These are phyloP conservation scores for Dromaius novaehollandiae DNA, from an alignment of 2,113 vertebrate species.

Conservation along the genomic window DNA sequence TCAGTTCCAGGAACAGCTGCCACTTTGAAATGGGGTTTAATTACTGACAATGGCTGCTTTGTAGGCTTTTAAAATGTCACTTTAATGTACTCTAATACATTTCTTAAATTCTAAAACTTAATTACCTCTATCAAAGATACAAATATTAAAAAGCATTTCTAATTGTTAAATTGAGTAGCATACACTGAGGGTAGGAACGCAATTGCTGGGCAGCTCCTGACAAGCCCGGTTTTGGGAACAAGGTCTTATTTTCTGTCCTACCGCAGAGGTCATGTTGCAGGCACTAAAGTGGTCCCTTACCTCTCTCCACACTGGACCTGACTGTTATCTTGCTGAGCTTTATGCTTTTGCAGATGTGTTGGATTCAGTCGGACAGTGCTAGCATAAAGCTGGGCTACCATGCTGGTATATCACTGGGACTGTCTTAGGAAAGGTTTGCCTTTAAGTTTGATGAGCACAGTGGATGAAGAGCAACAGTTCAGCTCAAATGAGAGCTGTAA, in stretches of 20 bases:
- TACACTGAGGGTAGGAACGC: neutral
- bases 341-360: neutral
- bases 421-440: neutral
- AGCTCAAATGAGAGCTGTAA: neutral
- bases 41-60: neutral
- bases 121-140: neutral
- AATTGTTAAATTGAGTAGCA: neutral
- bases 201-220: neutral
- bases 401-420: neutral
- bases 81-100: neutral
- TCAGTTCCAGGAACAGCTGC: neutral
- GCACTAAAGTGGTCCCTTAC: neutral
- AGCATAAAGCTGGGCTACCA: neutral
- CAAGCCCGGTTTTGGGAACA: neutral
- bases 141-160: neutral
- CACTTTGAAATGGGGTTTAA: conserved; percentile 19
- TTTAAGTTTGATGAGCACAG: neutral
- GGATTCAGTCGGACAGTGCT: neutral
- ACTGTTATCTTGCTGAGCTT: neutral
- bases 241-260: neutral
- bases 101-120: neutral
- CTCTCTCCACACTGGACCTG: neutral
- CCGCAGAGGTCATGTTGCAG: neutral
- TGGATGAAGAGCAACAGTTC: neutral
- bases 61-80: conserved; percentile 14